A percentile compares a stretch with the other conserved stretches of the same genome.
These are phyloP conservation scores for Oxycera nigricornis DNA, from an alignment of 2,888 invertebrate species.

Conservation along the genomic window DNA sequence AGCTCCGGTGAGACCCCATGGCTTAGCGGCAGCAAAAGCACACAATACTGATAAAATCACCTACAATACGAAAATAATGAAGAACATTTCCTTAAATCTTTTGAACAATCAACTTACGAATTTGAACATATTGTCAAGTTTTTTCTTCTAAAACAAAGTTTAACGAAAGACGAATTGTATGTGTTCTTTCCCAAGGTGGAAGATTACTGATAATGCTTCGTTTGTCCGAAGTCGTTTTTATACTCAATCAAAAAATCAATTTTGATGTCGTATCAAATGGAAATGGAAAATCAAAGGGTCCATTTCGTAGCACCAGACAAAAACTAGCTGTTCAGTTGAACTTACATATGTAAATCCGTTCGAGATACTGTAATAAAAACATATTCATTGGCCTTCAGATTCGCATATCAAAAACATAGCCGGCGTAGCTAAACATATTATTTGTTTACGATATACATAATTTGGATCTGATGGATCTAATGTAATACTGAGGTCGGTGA, in stretches of 20 bases:
- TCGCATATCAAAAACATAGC: not conserved
- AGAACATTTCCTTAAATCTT: not conserved
- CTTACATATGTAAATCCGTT: not conserved
- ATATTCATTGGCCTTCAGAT: not conserved
- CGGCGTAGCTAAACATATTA: not conserved
- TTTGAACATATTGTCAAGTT: slow-evolving; percentile 31
- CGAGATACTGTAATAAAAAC: not conserved
- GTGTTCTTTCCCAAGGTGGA: too few relatives aligned
- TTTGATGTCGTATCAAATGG: not conserved
- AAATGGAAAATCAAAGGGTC: slow-evolving; percentile 18
- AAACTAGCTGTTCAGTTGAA: not conserved
- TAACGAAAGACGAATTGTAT: too few relatives aligned
- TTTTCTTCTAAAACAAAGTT: too few relatives aligned
- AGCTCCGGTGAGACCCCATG: slow-evolving; percentile 18
- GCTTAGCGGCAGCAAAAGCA: slow-evolving; percentile 4
- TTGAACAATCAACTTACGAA: slow-evolving; percentile 6
- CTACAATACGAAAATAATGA: not conserved
- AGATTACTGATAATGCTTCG: slow-evolving; percentile 18
- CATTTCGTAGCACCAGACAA: not conserved
- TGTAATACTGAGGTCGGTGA: not conserved
- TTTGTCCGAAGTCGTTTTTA: not conserved
- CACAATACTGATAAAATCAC: slow-evolving; percentile 16
- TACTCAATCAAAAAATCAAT: not conserved
- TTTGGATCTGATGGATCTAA: not conserved
- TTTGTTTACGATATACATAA: not conserved